Conservation (phyloP, 2,797 vertebrate genomes). For the Micrastur ruficollis region DNA sequence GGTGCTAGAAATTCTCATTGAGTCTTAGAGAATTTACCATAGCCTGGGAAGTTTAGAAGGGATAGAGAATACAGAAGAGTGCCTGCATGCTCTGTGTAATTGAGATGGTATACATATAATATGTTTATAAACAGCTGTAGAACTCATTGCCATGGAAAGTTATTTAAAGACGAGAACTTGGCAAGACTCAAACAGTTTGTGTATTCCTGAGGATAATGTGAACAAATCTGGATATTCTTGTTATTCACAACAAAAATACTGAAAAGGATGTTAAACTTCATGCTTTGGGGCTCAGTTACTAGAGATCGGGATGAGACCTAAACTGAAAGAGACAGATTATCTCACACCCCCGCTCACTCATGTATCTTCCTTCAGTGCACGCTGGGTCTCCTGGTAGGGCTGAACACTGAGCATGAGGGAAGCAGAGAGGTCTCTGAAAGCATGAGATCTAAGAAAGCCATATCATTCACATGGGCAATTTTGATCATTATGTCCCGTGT, state of each 20-base stretch:
- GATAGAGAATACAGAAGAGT: background rate
- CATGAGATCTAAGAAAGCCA: background rate
- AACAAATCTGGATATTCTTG: constrained; percentile 61
- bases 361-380: background rate
- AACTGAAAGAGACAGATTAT: constrained; percentile 24
- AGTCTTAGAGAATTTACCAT: constrained; percentile 13
- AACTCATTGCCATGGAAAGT: constrained; percentile 42
- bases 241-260: constrained; percentile 34
- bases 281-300: constrained; percentile 15
- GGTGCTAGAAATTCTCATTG: constrained; percentile 28
- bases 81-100: constrained; percentile 15
- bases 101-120: constrained; percentile 24
- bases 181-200: background rate
- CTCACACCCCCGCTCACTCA: background rate
- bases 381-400: background rate
- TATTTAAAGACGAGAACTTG: constrained; percentile 38
- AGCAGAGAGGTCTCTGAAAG: background rate
- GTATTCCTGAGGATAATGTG: constrained; percentile 50
- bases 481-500: background rate
- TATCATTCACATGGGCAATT: background rate
- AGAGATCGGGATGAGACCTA: background rate
- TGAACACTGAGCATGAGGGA: background rate
- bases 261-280: constrained; percentile 34
- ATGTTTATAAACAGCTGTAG: constrained; percentile 46
- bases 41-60: background rate